Conservation (phyloP, 2,888 invertebrate genomes). For the Cantharis rufa region DNA sequence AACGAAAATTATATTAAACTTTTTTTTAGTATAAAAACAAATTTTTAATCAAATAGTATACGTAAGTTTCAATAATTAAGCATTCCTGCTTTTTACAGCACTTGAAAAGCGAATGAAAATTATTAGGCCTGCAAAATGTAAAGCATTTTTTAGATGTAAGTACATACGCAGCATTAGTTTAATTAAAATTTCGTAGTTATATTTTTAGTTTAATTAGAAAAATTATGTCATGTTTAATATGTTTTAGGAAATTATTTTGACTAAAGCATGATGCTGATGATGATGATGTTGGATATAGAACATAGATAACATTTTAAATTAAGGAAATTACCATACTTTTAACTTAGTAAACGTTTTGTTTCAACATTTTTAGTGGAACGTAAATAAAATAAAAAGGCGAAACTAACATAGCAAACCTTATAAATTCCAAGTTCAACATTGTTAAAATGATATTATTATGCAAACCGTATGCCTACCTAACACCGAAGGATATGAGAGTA, state of each 20-base stretch:
- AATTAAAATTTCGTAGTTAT: slow-evolving; percentile 14
- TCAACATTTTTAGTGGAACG: slow-evolving; percentile 13
- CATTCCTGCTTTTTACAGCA: slow-evolving; percentile 3
- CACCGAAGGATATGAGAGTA: slow-evolving; percentile 21
- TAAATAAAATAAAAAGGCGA: slow-evolving; percentile 27
- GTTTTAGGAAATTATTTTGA: background rate
- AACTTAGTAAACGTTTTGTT: background rate
- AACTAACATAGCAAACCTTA: slow-evolving; percentile 30
- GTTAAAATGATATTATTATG: slow-evolving; percentile 35
- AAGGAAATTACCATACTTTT: slow-evolving; percentile 13
- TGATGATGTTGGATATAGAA: slow-evolving; percentile 5
- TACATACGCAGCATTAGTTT: slow-evolving; percentile 10
- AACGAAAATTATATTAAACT: no score
- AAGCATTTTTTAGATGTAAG: slow-evolving; percentile 5
- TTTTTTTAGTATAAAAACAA: no score
- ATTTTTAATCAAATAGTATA: no score
- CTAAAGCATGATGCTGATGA: background rate
- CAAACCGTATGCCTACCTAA: slow-evolving; percentile 20
- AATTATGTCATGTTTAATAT: background rate
- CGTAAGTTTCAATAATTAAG: slow-evolving; percentile 1
- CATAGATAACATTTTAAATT: slow-evolving; percentile 15
- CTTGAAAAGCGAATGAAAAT: slow-evolving; percentile 7
- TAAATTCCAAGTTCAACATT: slow-evolving; percentile 33
- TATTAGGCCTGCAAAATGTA: slow-evolving; percentile 6
- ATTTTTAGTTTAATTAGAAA: slow-evolving; percentile 3